Percentiles rank a stretch among this genome's conserved stretches.
Conservation (phyloP, 2,888 invertebrate genomes). For the Heliconius sara region DNA sequence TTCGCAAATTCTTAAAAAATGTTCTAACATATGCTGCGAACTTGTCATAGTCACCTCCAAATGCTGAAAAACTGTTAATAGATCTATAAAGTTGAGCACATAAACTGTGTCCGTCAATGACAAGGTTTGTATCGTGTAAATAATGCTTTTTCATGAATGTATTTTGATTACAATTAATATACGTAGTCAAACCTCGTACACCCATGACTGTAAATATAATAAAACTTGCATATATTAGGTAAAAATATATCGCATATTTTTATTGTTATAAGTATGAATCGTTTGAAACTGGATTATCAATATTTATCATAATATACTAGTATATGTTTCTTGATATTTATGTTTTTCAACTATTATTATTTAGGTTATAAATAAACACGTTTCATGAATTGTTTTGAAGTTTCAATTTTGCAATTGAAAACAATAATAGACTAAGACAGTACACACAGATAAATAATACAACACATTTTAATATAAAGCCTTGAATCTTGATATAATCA, state of each 20-base stretch:
- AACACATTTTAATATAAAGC: too few relatives aligned
- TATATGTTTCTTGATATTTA: too few relatives aligned
- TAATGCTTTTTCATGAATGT: slow-evolving; percentile 85
- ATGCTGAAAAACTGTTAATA: slow-evolving; percentile 86
- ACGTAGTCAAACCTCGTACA: slow-evolving; percentile 92
- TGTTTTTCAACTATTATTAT: not conserved
- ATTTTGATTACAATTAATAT: slow-evolving; percentile 86
- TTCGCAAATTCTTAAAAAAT: slow-evolving; percentile 88
- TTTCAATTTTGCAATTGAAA: not conserved
- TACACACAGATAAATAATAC: not conserved
- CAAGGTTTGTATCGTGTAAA: slow-evolving; percentile 87
- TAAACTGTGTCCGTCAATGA: slow-evolving; percentile 92
- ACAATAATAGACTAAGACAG: not conserved
- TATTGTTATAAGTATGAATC: too few relatives aligned
- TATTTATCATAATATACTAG: too few relatives aligned
- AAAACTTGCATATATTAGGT: not conserved
- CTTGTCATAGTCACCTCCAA: slow-evolving; percentile 94
- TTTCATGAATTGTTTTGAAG: not conserved
- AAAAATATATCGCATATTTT: too few relatives aligned
- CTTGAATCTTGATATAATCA: too few relatives aligned
- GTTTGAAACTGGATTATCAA: too few relatives aligned
- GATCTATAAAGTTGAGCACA: slow-evolving; percentile 88
- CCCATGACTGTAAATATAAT: slow-evolving; percentile 85
- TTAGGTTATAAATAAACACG: slow-evolving; percentile 5
- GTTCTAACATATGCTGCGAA: slow-evolving; percentile 86